Evolutionary conservation across 2,113 vertebrate species (phyloP).

Genomic region (Thalassarche chlororhynchos): DNA sequence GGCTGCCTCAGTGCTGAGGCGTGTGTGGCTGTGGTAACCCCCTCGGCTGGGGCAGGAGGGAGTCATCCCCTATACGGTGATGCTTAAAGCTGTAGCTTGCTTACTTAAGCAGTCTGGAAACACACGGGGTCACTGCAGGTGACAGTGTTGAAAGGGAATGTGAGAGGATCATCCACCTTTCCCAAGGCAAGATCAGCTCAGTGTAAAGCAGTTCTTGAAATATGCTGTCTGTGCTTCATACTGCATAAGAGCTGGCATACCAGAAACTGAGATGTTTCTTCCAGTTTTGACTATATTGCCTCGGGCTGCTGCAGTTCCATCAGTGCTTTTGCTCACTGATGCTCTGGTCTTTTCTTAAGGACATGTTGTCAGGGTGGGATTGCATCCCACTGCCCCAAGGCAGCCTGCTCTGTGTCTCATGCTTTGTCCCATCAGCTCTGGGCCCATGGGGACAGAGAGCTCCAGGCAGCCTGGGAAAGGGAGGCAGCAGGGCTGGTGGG

Average conservation of each 20-base stretch:
- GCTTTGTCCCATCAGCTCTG: background rate
- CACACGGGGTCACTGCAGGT: background rate
- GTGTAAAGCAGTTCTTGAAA: background rate
- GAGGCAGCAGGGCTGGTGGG: background rate
- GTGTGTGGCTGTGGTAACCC: background rate
- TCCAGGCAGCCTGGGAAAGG: background rate
- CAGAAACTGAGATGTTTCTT: background rate
- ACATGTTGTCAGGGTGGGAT: background rate
- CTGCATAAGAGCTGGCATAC: background rate
- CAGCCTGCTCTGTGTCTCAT: background rate
- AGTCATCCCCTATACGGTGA: fast-evolving
- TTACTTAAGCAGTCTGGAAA: background rate
- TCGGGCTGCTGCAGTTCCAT: background rate
- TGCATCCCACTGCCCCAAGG: background rate
- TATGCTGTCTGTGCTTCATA: background rate
- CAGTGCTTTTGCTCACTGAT: background rate
- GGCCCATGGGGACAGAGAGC: background rate
- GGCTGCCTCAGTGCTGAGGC: background rate
- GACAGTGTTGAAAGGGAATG: background rate
- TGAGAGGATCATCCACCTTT: background rate
- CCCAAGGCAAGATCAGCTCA: background rate
- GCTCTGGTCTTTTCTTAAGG: background rate
- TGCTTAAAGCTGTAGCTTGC: background rate
- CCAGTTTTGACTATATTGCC: background rate
- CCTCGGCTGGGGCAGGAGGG: background rate